phyloP scores from a whole-genome alignment of 2,113 vertebrate species.

The Eudorcas thomsonii region DNA sequence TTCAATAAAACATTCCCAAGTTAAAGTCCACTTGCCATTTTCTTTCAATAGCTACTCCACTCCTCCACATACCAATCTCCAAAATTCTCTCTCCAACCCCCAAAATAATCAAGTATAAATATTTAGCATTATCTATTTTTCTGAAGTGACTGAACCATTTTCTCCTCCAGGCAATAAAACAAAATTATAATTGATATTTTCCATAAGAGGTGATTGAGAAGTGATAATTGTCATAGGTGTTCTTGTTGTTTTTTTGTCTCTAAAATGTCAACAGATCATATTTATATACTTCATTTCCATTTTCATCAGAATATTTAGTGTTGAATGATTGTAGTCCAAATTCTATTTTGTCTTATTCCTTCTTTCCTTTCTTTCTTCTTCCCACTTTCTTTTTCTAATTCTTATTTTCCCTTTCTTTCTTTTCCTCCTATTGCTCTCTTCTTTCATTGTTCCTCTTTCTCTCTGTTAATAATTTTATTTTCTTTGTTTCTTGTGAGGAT shows the following conservation, averaged over 20 bases:
- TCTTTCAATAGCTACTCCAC: neutral
- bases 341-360: neutral
- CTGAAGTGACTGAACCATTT: neutral
- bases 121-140: neutral
- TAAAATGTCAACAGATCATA: neutral
- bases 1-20: neutral
- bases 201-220: neutral
- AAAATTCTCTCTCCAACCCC: neutral
- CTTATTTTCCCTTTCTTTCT: neutral
- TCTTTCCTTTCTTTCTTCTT: neutral
- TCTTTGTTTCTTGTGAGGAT: neutral
- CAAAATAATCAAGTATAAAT: neutral
- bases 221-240: neutral
- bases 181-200: neutral
- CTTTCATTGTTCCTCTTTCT: neutral
- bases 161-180: neutral
- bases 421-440: neutral
- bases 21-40: neutral
- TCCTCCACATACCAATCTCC: neutral
- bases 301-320: neutral
- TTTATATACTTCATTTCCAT: neutral
- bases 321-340: neutral
- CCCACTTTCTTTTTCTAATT: neutral
- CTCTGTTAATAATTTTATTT: neutral
- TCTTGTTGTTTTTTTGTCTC: neutral